phyloP scores from a whole-genome alignment of 2,113 vertebrate genomes.

The Alexandromys fortis region DNA sequence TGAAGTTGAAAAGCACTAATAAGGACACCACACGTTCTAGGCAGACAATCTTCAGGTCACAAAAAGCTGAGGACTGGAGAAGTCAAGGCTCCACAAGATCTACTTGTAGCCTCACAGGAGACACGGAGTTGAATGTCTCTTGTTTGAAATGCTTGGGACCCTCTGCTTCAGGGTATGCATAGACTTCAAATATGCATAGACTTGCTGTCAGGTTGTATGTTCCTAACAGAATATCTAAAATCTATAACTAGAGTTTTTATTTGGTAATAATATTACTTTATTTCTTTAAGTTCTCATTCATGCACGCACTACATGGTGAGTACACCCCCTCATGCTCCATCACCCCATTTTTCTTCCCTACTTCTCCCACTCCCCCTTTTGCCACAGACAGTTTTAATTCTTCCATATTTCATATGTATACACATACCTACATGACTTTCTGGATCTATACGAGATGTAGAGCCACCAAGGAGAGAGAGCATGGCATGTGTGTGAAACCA shows the following conservation, averaged over 20 bases:
- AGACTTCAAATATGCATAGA: neutral
- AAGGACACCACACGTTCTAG: neutral
- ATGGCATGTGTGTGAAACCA: neutral
- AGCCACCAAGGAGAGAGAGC: neutral
- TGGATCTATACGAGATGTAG: neutral
- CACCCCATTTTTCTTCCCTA: neutral
- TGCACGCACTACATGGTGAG: neutral
- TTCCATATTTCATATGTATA: neutral
- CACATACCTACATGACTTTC: neutral
- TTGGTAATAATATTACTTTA: too few species aligned
- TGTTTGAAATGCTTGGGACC: neutral
- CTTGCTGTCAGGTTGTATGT: neutral
- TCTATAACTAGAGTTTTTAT: neutral
- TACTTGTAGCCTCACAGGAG: too few species aligned
- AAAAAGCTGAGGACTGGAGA: neutral
- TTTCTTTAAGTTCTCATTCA: neutral
- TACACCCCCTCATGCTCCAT: too few species aligned
- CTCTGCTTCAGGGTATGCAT: neutral
- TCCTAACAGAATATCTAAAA: neutral
- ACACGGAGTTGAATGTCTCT: neutral
- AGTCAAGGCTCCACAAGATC: rapidly evolving
- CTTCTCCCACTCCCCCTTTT: neutral
- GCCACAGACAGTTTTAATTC: neutral
- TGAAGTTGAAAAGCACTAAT: neutral
- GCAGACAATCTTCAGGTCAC: neutral